Conservation (phyloP, 1,140 invertebrate genomes). For the Sitobion miscanthi region DNA sequence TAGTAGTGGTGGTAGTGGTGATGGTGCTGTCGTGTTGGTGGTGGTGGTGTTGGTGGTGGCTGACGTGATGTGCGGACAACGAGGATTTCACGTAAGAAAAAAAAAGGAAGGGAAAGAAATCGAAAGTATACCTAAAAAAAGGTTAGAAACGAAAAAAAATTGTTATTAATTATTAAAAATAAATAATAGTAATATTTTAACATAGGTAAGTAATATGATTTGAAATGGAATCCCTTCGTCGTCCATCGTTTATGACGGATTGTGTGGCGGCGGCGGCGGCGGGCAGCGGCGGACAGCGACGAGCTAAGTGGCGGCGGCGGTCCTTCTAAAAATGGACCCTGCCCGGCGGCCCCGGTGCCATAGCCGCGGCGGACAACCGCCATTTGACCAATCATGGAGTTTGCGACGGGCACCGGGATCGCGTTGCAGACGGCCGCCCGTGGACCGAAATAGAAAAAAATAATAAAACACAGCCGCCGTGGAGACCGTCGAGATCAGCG, state of each 20-base stretch:
- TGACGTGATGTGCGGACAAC: background rate
- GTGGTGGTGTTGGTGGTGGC: background rate
- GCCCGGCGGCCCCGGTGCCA: background rate
- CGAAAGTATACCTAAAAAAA: background rate
- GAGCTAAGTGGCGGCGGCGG: background rate
- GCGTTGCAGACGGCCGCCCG: slow-evolving; percentile 49
- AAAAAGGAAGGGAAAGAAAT: background rate
- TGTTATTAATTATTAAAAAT: background rate
- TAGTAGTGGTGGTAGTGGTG: background rate
- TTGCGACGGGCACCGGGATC: slow-evolving; percentile 47
- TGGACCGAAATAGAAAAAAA: slow-evolving; percentile 50
- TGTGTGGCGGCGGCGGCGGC: background rate
- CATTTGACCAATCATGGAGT: slow-evolving; percentile 56
- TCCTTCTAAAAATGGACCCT: slow-evolving; percentile 55
- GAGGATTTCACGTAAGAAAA: background rate
- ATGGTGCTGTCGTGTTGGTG: background rate
- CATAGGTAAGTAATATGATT: background rate
- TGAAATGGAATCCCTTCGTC: slow-evolving; percentile 24
- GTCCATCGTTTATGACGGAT: background rate
- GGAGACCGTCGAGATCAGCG: background rate
- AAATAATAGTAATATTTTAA: background rate
- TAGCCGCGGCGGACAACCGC: background rate
- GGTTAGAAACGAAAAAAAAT: background rate
- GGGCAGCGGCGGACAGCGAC: background rate
- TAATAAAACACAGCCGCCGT: background rate